These are phyloP conservation scores for Deilephila elpenor DNA, from an alignment of 2,888 invertebrate species.

Conservation along the genomic window DNA sequence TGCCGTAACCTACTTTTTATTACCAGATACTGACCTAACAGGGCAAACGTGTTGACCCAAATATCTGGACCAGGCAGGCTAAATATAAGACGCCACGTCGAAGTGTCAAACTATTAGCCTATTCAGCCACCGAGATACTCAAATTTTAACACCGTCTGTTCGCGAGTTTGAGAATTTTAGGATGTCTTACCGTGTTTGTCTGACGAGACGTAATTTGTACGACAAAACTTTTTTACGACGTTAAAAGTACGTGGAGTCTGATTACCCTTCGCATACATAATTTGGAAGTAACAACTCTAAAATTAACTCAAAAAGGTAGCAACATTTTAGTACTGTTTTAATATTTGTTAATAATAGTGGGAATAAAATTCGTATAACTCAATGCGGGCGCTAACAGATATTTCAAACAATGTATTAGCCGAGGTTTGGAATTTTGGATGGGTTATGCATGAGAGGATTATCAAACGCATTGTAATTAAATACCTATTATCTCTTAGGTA, in stretches of 20 bases:
- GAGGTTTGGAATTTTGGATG: background rate
- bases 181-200: background rate
- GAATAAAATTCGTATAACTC: background rate
- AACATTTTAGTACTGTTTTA: background rate
- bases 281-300: too few relatives aligned
- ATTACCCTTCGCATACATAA: background rate
- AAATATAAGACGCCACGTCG: slow-evolving; percentile 51
- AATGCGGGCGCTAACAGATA: background rate
- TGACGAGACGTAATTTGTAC: background rate
- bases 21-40: slow-evolving; percentile 38
- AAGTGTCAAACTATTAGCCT: slow-evolving; percentile 52
- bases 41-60: slow-evolving; percentile 50
- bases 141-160: background rate
- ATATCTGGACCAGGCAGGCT: slow-evolving; percentile 48
- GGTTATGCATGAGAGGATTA: slow-evolving; percentile 1
- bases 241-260: background rate
- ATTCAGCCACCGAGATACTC: slow-evolving; percentile 37
- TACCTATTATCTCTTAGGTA: background rate
- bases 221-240: background rate
- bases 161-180: background rate
- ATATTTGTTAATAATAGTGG: slow-evolving; percentile 3
- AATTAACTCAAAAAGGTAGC: background rate
- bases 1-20: slow-evolving; percentile 42
- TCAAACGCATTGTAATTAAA: slow-evolving; percentile 1
- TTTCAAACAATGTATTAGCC: slow-evolving; percentile 3